Evolutionary conservation across 2,888 invertebrate species (phyloP), one percentile per base, ranked within the genome.

Genomic region (Megamerina dolium): DNA sequence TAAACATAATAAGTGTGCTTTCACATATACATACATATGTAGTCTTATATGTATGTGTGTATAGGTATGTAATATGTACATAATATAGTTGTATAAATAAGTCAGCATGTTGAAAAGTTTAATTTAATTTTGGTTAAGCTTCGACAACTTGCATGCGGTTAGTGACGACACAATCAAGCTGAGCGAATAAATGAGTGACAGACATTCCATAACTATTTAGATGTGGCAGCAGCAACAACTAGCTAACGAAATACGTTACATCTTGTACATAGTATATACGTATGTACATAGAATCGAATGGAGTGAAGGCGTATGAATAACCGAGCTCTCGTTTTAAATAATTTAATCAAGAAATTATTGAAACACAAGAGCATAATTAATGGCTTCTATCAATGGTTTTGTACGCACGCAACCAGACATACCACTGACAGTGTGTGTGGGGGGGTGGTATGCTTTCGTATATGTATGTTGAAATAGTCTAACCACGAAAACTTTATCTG

Each of bases 311-410:
- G n/a, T n/a, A n/a, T n/a, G n/a, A n/a, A n/a, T n/a, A n/a, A n/a
- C n/a, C n/a, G 14, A 17, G 10, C 29, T 19, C 29, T 40, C 40
- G 26, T 34, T 35, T 41, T 35, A 35, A 41, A 35, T 41, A 23
- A 35, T 41, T 41, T 41, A 34, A 20, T 41, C 41, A 35, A 41
- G 35, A 12, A 26, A 35, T 41, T 41, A 29, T 41, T 35, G 27
- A 35, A 32, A 35, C 8, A 27, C 10, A 35, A 23, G 33, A 29
- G 20, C 41, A 27, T 41, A 35, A 41, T 41, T 34, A 41, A 39
- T 39, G 39, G 14, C 31, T 31, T 39, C 14, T 17, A 30, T 31
- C 26, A 16, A 17, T 12, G n/a, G 5, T 19, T 10, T 26, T 13
- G 5, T 8, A 37, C 27, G 27, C 2, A 37, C 17, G 13, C 29